phyloP scores from a whole-genome alignment of 53 echinoderm and acorn worm genomes.

The Holothuria leucospilota region DNA sequence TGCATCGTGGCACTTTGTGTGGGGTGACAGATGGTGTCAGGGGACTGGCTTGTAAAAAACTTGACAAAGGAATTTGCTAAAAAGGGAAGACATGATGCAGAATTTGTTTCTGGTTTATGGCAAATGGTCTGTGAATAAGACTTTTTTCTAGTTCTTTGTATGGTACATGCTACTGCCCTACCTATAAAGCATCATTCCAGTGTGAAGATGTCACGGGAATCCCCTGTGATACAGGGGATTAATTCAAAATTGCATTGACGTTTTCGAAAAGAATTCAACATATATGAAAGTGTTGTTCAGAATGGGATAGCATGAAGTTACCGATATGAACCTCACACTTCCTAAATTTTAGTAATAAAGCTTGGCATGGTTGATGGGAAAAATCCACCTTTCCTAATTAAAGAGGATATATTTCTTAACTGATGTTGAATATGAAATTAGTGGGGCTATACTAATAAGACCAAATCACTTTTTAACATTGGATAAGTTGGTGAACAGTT shows the following conservation, averaged over 20 bases:
- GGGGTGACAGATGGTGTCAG: background rate
- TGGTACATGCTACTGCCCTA: too few relatives aligned
- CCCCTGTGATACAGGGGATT: background rate
- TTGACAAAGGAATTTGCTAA: background rate
- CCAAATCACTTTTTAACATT: background rate
- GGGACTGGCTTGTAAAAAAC: background rate
- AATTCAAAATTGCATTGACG: too few relatives aligned
- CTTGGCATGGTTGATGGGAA: too few relatives aligned
- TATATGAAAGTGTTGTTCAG: too few relatives aligned
- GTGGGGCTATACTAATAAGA: background rate
- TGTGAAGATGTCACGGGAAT: background rate
- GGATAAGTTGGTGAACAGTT: background rate
- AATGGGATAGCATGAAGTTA: too few relatives aligned
- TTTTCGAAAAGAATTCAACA: too few relatives aligned
- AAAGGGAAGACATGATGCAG: conserved; percentile 6
- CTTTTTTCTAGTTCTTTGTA: background rate
- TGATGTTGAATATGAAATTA: background rate
- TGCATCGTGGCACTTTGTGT: conserved; percentile 4
- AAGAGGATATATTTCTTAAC: too few relatives aligned
- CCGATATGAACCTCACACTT: too few relatives aligned
- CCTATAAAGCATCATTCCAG: background rate
- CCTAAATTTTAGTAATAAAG: too few relatives aligned
- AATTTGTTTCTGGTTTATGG: background rate
- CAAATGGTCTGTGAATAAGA: background rate
- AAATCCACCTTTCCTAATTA: too few relatives aligned